These are phyloP conservation scores for Drosophila triauraria DNA, from an alignment of 1,140 invertebrate species.

Conservation along the genomic window DNA sequence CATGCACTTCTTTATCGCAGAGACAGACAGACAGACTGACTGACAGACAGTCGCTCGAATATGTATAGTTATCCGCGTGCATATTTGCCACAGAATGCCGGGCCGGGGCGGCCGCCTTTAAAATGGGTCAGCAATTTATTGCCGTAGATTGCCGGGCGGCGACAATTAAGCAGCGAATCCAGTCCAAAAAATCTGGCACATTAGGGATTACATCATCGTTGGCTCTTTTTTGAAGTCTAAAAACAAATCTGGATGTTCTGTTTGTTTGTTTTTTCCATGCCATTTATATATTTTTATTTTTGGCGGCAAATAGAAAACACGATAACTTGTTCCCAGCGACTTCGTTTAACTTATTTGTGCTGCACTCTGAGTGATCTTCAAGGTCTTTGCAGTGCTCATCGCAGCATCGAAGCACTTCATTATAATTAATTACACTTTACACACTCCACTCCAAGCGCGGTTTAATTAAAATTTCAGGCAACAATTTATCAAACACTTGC, in stretches of 20 bases:
- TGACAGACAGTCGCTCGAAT: constrained; percentile 13
- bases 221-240: constrained; percentile 16
- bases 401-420: constrained; percentile 44
- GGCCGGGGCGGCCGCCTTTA: constrained; percentile 51
- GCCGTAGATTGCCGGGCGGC: constrained; percentile 62
- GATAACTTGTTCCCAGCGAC: constrained; percentile 59
- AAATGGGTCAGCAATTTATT: constrained; percentile 79
- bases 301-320: constrained; percentile 46
- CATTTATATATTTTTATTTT: constrained; percentile 10
- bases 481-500: constrained; percentile 12
- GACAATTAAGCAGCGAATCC: constrained; percentile 76
- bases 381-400: constrained; percentile 50
- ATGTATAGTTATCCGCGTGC: constrained; percentile 24
- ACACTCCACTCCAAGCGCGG: constrained; percentile 10
- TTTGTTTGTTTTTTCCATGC: constrained; percentile 11
- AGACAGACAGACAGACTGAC: constrained; percentile 6
- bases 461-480: constrained; percentile 35
- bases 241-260: constrained; percentile 49
- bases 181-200: constrained; percentile 71
- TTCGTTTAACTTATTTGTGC: constrained; percentile 55
- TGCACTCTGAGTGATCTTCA: constrained; percentile 52
- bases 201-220: constrained; percentile 73
- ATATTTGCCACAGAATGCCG: constrained; percentile 54
- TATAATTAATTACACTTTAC: constrained; percentile 48
- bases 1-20: constrained; percentile 75